Percentiles rank a stretch among this genome's conserved stretches.
Evolutionary conservation across 2,797 vertebrate species (phyloP).

Genomic region (Astyanax mexicanus): DNA sequence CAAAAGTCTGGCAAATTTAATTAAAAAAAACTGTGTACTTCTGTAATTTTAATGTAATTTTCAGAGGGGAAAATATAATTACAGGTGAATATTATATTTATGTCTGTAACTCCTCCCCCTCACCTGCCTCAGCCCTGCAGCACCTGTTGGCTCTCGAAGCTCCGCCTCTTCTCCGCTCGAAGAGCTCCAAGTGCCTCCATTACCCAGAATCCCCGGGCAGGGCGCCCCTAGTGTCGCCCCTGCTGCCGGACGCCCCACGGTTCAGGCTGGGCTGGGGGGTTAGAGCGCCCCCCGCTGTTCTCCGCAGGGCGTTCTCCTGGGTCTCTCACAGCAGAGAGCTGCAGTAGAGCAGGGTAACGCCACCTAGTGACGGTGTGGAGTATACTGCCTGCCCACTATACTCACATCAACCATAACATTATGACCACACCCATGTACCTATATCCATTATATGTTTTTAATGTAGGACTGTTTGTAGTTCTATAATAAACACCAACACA

Average conservation of each 20-base stretch:
- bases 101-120: conserved; percentile 16
- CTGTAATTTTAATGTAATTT: too few species aligned
- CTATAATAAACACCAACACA: too few species aligned
- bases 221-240: conserved; percentile 49
- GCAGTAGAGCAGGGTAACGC: conserved; percentile 58
- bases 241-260: conserved; percentile 53
- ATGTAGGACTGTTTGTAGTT: too few species aligned
- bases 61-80: too few species aligned
- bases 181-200: conserved; percentile 56
- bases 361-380: conserved; percentile 24
- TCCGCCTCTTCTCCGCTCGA: conserved; percentile 52
- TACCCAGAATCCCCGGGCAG: conserved; percentile 49
- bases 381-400: not conserved
- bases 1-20: too few species aligned
- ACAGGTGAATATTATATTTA: conserved; percentile 24
- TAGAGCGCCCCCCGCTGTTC: conserved; percentile 60
- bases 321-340: conserved; percentile 64
- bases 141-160: conserved; percentile 56
- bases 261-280: conserved; percentile 51
- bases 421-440: too few species aligned
- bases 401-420: too few species aligned
- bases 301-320: conserved; percentile 66
- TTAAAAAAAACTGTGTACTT: too few species aligned
- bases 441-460: too few species aligned
- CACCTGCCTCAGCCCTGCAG: conserved; percentile 48